A percentile compares a stretch with the other conserved stretches of the same genome.
phyloP scores from a whole-genome alignment of 37 sponge, comb jelly and placozoan genomes.

The Amphimedon queenslandica region DNA sequence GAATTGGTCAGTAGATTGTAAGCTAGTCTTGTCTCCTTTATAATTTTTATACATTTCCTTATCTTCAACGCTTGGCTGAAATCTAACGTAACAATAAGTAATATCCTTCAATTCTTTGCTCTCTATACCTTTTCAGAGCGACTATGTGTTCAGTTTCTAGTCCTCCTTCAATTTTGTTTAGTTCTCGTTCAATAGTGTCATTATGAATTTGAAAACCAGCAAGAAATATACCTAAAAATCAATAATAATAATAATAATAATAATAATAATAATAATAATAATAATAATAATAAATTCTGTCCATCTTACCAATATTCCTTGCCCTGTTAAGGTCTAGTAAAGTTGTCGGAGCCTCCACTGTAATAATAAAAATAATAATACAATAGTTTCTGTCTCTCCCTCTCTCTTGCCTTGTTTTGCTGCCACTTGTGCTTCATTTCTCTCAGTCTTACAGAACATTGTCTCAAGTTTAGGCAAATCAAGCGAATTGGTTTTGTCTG shows the following conservation, averaged over 20 bases:
- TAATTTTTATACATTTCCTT: constrained; percentile 73
- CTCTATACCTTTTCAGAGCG: constrained; percentile 70
- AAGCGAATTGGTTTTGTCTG: constrained; percentile 34
- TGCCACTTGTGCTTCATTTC: not conserved
- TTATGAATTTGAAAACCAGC: constrained; percentile 23
- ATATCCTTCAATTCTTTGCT: too few relatives aligned
- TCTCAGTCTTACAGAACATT: constrained; percentile 28
- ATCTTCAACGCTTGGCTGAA: constrained; percentile 80
- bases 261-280: too few relatives aligned
- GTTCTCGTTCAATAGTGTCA: constrained; percentile 12
- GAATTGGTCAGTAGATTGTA: constrained; percentile 58
- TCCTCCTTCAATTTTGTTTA: constrained; percentile 32
- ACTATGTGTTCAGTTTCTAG: constrained; percentile 64
- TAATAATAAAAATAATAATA: not conserved
- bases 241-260: too few relatives aligned
- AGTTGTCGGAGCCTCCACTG: constrained; percentile 10
- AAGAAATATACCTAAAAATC: constrained; percentile 42
- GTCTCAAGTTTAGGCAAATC: constrained; percentile 48
- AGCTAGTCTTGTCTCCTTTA: constrained; percentile 40
- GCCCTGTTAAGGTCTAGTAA: constrained; percentile 44
- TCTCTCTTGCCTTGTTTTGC: not conserved
- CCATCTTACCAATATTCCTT: constrained; percentile 43
- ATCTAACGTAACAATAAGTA: too few relatives aligned
- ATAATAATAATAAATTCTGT: too few relatives aligned
- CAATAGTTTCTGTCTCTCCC: not conserved